phyloP scores from a whole-genome alignment of 2,888 invertebrate species.

The Hydroisotoma schaefferi region DNA sequence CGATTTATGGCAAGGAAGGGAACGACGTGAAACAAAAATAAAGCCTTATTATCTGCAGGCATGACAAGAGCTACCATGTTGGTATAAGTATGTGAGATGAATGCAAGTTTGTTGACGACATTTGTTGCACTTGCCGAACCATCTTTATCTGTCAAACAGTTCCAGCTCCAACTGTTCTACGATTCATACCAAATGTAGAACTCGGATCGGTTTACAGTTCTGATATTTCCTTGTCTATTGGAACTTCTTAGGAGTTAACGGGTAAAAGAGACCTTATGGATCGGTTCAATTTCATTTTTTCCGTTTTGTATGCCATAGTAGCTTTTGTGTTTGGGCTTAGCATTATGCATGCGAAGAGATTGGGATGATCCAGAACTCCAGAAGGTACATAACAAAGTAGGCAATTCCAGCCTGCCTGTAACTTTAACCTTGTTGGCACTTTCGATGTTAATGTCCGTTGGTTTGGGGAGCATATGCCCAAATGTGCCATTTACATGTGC shows the following conservation, averaged over 20 bases:
- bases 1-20: no score
- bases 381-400: neutral
- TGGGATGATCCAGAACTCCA: conserved; percentile 14
- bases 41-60: no score
- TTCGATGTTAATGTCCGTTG: conserved; percentile 23
- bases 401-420: neutral
- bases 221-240: no score
- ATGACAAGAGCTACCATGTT: no score
- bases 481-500: conserved; percentile 11
- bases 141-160: neutral
- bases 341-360: neutral
- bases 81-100: no score
- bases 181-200: conserved; percentile 1
- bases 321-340: neutral
- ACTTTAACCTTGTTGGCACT: conserved; percentile 20
- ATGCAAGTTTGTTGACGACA: conserved; percentile 1
- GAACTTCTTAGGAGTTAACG: no score
- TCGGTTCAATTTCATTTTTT: no score
- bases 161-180: no score
- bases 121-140: conserved; percentile 5
- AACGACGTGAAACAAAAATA: no score
- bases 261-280: no score
- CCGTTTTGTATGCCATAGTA: no score
- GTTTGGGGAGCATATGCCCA: conserved; percentile 7
- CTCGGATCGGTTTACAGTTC: no score